phyloP scores from a whole-genome alignment of 2,113 vertebrate species.

The Progne subis region DNA sequence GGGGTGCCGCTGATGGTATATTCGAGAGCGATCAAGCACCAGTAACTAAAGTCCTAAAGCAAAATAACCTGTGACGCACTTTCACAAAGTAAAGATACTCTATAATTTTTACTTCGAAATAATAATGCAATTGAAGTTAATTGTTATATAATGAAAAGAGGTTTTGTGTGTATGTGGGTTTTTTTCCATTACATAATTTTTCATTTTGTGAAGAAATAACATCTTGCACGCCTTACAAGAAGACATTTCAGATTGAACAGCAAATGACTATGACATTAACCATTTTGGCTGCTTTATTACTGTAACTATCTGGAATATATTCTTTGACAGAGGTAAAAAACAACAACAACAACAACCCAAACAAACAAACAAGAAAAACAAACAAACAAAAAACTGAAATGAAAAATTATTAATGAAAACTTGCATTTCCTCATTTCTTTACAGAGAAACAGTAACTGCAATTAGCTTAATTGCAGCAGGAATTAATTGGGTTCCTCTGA shows the following conservation, averaged over 20 bases:
- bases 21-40: background rate
- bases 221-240: background rate
- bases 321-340: constrained; percentile 32
- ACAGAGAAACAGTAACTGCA: background rate
- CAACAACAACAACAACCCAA: background rate
- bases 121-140: background rate
- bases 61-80: background rate
- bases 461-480: background rate
- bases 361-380: background rate
- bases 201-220: background rate
- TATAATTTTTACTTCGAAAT: background rate
- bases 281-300: constrained; percentile 35
- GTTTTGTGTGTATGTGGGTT: background rate
- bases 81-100: background rate
- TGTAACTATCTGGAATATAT: background rate
- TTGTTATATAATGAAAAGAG: background rate
- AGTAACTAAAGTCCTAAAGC: background rate
- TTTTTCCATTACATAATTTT: background rate
- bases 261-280: background rate
- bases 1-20: fast-evolving
- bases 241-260: background rate
- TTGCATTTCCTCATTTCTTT: background rate
- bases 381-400: background rate
- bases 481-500: background rate
- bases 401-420: constrained; percentile 5